Base-by-base conservation (phyloP, 2,113 vertebrate species). In the Globicephala melas region DNA sequence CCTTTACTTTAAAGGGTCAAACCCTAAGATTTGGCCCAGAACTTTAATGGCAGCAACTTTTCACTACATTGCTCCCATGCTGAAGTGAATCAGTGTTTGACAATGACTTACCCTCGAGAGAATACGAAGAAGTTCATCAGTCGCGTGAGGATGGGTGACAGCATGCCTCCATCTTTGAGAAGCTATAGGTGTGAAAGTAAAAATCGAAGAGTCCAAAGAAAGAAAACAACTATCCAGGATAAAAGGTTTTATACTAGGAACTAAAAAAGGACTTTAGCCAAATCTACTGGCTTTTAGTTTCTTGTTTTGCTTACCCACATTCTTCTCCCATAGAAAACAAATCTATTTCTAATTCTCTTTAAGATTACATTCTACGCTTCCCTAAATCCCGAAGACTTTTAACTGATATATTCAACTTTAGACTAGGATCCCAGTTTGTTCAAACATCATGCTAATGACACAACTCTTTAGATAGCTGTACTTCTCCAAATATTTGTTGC, bases 41-140 rank as follows among this genome's bases (percentile, higher is more conserved):
- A 50, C 50, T 58, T 6, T 31, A 65, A 47, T 25, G 63, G 71
- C 55, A 82, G n/a, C 63, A 50, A 2, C 20, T 73, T 90, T 58
- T 55, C 31, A 63, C 68, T 50, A 7, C 60, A 1, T 8, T 65
- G 31, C 23, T 77, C 20, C 28, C 20, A 44, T 50, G 60, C 26
- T 50, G 14, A 6, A 33, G 47, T 26, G 12, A n/a, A 76, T 65
- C 60, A 12, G 0, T 62, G 83, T 94, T 17, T 21, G 58, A 77
- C 18, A 53, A 9, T 14, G 0, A 88, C 99, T 99, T 96, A 99
- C 99, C 99, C 99, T 98, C 98, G 99, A 31, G 99, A 99, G 98
- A 99, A 99, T 60, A 99, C 86, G 44, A 99, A 98, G 96, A 99
- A 99, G 98, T 99, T 99, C 97, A 99, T 99, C 63, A 99, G 95